Conservation (phyloP, 1,140 invertebrate genomes). For the Cotesia chilonis region DNA sequence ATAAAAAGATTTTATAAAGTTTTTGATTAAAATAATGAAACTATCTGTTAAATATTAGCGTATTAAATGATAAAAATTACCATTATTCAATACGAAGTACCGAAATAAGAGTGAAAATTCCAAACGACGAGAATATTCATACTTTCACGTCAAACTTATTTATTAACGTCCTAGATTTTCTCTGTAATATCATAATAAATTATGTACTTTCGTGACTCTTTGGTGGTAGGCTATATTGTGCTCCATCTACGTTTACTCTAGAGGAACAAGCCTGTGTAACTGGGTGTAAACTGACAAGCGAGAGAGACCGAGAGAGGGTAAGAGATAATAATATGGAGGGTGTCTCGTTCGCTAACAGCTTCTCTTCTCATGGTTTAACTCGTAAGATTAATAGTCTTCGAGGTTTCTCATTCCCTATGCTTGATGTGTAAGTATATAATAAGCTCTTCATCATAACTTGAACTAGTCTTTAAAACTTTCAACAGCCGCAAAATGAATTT, state of each 20-base stretch:
- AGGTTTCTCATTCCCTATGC: not conserved
- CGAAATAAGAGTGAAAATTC: not conserved
- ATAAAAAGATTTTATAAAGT: too few species aligned
- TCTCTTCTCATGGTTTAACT: slow-evolving; percentile 15
- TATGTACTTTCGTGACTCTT: slow-evolving; percentile 4
- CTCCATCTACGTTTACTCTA: not conserved
- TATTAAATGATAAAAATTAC: too few species aligned
- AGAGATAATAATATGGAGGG: slow-evolving; percentile 16
- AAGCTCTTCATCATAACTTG: slow-evolving; percentile 7
- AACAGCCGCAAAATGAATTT: not conserved
- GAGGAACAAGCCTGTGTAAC: not conserved
- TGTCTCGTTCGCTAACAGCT: slow-evolving; percentile 11
- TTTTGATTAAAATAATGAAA: too few species aligned
- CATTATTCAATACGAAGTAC: too few species aligned
- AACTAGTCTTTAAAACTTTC: not conserved
- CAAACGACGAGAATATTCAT: not conserved
- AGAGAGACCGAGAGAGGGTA: not conserved
- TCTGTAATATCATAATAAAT: slow-evolving; percentile 11
- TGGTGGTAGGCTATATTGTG: not conserved
- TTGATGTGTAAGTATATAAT: not conserved
- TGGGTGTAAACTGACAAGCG: not conserved
- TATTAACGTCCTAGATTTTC: slow-evolving; percentile 1
- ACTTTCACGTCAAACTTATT: slow-evolving; percentile 5
- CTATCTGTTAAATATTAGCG: too few species aligned
- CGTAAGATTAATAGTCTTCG: slow-evolving; percentile 16